Conservation (phyloP, 2,797 vertebrate species). For the Pelobates cultripes region DNA sequence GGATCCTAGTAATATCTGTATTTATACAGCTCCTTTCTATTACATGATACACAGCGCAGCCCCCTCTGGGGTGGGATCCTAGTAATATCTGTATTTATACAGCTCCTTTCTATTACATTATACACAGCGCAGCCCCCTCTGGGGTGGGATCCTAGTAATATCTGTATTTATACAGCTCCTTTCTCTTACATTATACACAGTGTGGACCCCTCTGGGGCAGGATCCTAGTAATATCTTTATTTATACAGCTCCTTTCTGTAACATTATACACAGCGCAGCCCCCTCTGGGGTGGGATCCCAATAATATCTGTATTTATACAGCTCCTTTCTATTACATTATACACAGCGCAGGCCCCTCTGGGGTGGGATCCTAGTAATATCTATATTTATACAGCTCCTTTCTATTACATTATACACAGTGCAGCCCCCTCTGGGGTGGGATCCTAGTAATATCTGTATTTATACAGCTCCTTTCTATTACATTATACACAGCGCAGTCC, state of each 20-base stretch:
- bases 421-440: not conserved
- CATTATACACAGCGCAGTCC: conserved; percentile 13
- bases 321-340: conserved; percentile 16
- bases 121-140: conserved; percentile 13
- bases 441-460: conserved; percentile 6
- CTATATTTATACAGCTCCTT: conserved; percentile 17
- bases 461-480: conserved; percentile 20
- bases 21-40: not conserved
- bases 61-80: conserved; percentile 6
- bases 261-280: conserved; percentile 15
- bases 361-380: conserved; percentile 3
- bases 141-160: conserved; percentile 4
- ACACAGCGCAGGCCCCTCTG: conserved; percentile 11
- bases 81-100: conserved; percentile 1
- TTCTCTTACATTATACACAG: conserved; percentile 31
- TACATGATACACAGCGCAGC: conserved; percentile 11
- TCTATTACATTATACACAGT: conserved; percentile 15
- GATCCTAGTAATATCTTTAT: conserved; percentile 17
- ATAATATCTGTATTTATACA: conserved; percentile 15
- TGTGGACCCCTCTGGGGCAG: not conserved
- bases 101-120: conserved; percentile 11
- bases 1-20: not conserved
- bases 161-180: conserved; percentile 5
- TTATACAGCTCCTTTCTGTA: too few species aligned
- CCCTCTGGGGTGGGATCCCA: conserved; percentile 8